Base-by-base conservation (phyloP, 1,140 invertebrate species). In the Drosophila azteca region DNA sequence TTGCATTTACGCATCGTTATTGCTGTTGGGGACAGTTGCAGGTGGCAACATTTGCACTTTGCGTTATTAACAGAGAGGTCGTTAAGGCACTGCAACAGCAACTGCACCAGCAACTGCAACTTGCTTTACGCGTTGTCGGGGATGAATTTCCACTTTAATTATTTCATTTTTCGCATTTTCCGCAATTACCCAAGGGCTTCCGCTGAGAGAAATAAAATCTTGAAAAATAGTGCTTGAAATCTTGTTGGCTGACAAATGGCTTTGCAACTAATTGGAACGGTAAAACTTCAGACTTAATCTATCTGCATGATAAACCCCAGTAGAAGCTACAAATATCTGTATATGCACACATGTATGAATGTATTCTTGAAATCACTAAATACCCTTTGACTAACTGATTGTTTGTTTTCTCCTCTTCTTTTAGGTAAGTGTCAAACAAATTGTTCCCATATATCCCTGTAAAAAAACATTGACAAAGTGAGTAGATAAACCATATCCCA, bases 1-100 rank as follows among this genome's bases (percentile, higher is more conserved):
- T 64, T 41, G 79, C 58, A 60, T 53, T 39, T 39, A 39, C 35
- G 35, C 35, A 39, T 39, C 11, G 35, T 39, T 39, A 39, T 63
- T 63, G 54, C 49, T 46, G 24, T 67, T 59, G 63, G 13, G 53
- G 41, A 39, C 68, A 52, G 58, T 29, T 74, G 60, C 64, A 57
- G 24, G 44, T 7, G 49, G 60, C 61, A 73, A 77, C 73, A 77
- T 87, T 85, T 81, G 77, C 82, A 87, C 82, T 87, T 82, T 88
- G 70, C 78, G 65, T 88, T 87, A 87, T 87, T 87, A 87, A 88
- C 82, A 87, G 77, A 52, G 68, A 72, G 74, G 83, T 82, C 82
- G 82, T 87, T 87, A 82, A 78, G 79, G 74, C 66, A 87, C 71
- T 87, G 87, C 59, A 85, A 87, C 74, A 78, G 79, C 69, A 66